These are phyloP conservation scores for Phylloscopus trochiloides DNA, from an alignment of 2,113 vertebrate genomes.

Conservation along the genomic window DNA sequence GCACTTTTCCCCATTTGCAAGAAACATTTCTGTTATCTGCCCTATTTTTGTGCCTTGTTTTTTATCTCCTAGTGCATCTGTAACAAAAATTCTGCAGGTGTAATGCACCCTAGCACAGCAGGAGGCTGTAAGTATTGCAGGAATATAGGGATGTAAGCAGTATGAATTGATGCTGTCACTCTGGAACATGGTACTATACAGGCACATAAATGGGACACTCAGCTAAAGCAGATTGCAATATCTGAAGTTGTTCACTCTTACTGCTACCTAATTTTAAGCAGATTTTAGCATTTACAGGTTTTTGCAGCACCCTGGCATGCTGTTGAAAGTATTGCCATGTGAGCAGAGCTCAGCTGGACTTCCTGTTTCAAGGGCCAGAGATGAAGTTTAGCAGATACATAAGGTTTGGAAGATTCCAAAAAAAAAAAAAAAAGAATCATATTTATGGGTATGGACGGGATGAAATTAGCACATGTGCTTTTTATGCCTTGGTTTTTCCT, in stretches of 20 bases:
- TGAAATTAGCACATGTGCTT: accelerated
- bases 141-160: not conserved
- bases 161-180: not conserved
- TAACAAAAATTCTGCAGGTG: not conserved
- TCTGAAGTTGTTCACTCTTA: not conserved
- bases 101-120: not conserved
- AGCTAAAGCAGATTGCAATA: not conserved
- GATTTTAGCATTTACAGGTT: not conserved
- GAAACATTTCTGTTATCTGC: not conserved
- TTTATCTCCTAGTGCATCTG: not conserved
- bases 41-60: not conserved
- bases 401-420: not conserved
- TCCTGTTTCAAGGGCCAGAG: not conserved
- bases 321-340: not conserved
- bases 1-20: not conserved
- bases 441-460: not conserved
- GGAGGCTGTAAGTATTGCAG: not conserved
- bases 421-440: too few relatives aligned
- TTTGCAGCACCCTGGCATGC: not conserved
- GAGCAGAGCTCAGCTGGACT: not conserved
- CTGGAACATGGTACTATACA: not conserved
- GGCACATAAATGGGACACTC: not conserved
- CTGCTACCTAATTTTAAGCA: not conserved
- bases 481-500: not conserved
- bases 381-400: not conserved